phyloP scores from a whole-genome alignment of 2,113 vertebrate genomes.

The Amia ocellicauda region DNA sequence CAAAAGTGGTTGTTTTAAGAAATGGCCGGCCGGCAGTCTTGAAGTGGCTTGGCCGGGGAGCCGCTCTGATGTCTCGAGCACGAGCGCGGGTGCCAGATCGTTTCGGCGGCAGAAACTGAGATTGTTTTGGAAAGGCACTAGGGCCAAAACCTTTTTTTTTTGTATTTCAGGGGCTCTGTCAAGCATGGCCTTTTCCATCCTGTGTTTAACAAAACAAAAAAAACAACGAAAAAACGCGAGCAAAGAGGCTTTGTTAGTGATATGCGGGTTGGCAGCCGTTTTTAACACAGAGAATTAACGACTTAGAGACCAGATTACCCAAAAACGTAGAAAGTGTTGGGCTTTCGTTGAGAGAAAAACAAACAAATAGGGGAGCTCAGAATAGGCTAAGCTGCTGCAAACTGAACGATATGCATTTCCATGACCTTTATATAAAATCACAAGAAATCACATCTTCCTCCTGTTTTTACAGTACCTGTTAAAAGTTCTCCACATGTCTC shows the following conservation, averaged over 20 bases:
- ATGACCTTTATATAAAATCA: too few species aligned
- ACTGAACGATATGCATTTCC: too few species aligned
- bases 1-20: constrained; percentile 17
- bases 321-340: not conserved
- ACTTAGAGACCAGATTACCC: not conserved
- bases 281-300: constrained; percentile 10
- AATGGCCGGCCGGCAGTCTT: constrained; percentile 26
- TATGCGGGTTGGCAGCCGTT: constrained; percentile 9
- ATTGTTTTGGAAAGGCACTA: constrained; percentile 53
- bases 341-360: not conserved
- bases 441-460: too few species aligned
- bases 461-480: too few species aligned
- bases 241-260: constrained; percentile 10
- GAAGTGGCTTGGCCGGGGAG: constrained; percentile 52
- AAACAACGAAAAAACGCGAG: not conserved
- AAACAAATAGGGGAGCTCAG: not conserved
- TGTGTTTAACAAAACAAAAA: constrained; percentile 9
- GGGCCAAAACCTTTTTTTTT: constrained; percentile 26
- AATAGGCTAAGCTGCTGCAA: too few species aligned
- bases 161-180: constrained; percentile 20
- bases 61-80: constrained; percentile 47
- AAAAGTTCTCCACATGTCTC: too few species aligned
- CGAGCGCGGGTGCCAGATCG: constrained; percentile 34
- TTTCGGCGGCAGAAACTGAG: constrained; percentile 45
- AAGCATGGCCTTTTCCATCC: constrained; percentile 44